Conservation (phyloP, 2,113 vertebrate species). For the Chaetops frenatus region DNA sequence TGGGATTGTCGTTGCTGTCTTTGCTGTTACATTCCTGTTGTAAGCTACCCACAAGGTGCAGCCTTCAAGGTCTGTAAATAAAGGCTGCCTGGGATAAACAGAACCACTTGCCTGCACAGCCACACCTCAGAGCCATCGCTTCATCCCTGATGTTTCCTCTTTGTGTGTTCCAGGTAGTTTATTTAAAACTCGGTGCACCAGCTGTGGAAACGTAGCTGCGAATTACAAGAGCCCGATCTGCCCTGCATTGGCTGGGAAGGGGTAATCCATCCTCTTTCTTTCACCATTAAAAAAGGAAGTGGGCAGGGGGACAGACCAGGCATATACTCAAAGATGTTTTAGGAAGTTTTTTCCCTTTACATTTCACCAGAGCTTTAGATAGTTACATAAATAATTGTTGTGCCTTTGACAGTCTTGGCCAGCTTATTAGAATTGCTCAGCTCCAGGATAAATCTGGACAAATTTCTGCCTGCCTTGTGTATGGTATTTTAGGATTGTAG, state of each 20-base stretch:
- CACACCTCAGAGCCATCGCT: not conserved
- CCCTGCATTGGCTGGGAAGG: slow-evolving; percentile 82
- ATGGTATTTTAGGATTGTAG: not conserved
- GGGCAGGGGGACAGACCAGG: not conserved
- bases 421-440: not conserved
- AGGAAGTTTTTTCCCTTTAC: not conserved
- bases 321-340: not conserved
- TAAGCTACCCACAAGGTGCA: not conserved
- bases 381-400: not conserved
- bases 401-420: not conserved
- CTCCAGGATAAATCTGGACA: not conserved
- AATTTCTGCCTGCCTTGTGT: not conserved
- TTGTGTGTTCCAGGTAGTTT: slow-evolving; percentile 81
- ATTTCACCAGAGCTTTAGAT: not conserved
- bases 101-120: not conserved
- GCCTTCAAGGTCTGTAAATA: not conserved
- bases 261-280: slow-evolving; percentile 70
- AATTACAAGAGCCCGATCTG: slow-evolving; percentile 90
- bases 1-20: not conserved
- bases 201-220: slow-evolving; percentile 79
- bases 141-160: not conserved
- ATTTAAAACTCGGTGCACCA: slow-evolving; percentile 91
- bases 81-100: not conserved
- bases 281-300: not conserved
- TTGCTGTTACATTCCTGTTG: rapidly evolving